These are phyloP conservation scores for Sisyra nigra DNA, from an alignment of 2,888 invertebrate species.

Conservation along the genomic window DNA sequence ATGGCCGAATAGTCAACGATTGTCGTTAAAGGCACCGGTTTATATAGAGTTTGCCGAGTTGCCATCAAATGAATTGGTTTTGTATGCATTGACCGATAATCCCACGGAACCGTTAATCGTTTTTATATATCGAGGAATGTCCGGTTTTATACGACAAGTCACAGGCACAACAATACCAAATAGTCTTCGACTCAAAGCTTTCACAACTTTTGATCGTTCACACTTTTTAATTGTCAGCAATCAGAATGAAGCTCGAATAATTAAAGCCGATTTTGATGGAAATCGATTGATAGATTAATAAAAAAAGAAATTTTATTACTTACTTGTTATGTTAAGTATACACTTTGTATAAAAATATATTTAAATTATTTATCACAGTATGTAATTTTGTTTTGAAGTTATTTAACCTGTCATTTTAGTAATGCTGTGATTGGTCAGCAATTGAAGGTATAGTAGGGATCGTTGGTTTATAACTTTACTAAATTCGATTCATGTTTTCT, in stretches of 20 bases:
- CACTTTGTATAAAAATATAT: not conserved
- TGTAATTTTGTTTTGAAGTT: too few relatives aligned
- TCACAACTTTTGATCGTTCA: slow-evolving; percentile 15
- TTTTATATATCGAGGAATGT: slow-evolving; percentile 27
- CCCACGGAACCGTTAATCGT: slow-evolving; percentile 24
- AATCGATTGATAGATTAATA: slow-evolving; percentile 1
- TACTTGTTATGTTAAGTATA: not conserved
- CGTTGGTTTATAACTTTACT: too few relatives aligned
- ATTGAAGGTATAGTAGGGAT: too few relatives aligned
- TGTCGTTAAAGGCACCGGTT: slow-evolving; percentile 22
- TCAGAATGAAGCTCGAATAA: slow-evolving; percentile 16
- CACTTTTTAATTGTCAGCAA: slow-evolving; percentile 20
- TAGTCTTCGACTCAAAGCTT: slow-evolving; percentile 10
- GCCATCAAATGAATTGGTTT: slow-evolving; percentile 27
- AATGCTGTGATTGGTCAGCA: too few relatives aligned
- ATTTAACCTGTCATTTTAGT: too few relatives aligned
- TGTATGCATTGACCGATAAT: slow-evolving; percentile 25
- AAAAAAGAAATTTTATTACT: not conserved
- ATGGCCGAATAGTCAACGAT: slow-evolving; percentile 19
- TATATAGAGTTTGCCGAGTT: slow-evolving; percentile 25
- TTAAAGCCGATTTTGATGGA: slow-evolving; percentile 22
- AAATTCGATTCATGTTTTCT: too few relatives aligned
- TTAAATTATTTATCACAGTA: not conserved
- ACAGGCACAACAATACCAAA: slow-evolving; percentile 14
- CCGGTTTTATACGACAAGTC: slow-evolving; percentile 23